A percentile compares a stretch with the other conserved stretches of the same genome.
These are phyloP conservation scores for Platichthys flesus DNA, from an alignment of 2,113 vertebrate genomes.

Conservation along the genomic window DNA sequence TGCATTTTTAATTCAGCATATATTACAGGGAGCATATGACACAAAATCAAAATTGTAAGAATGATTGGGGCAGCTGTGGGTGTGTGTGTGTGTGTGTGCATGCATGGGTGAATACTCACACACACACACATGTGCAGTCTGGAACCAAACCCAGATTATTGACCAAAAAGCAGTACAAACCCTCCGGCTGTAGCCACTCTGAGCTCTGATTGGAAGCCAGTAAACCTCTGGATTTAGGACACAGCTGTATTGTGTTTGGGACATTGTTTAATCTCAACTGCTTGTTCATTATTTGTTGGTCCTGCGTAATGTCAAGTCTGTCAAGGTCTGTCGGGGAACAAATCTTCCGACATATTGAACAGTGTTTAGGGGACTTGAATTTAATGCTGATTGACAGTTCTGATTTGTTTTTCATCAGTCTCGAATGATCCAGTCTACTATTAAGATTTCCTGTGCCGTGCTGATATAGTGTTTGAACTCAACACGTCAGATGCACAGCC, in stretches of 20 bases:
- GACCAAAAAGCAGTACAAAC: slow-evolving; percentile 47
- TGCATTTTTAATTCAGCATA: background rate
- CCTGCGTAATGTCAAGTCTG: slow-evolving; percentile 12
- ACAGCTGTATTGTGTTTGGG: slow-evolving; percentile 43
- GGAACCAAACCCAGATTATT: slow-evolving; percentile 28
- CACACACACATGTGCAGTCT: slow-evolving; percentile 1
- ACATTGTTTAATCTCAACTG: slow-evolving; percentile 29
- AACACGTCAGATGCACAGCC: background rate
- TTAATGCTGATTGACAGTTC: slow-evolving; percentile 32
- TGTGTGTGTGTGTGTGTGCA: background rate
- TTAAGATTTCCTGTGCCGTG: background rate
- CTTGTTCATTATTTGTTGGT: slow-evolving; percentile 34
- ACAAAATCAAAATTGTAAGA: background rate
- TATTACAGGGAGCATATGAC: background rate
- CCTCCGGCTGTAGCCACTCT: slow-evolving; percentile 34
- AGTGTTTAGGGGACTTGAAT: slow-evolving; percentile 9
- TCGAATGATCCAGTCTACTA: slow-evolving; percentile 5
- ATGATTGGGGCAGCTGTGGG: background rate
- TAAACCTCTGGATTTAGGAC: slow-evolving; percentile 65
- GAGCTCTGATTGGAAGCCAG: slow-evolving; percentile 41
- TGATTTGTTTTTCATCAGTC: slow-evolving; percentile 35
- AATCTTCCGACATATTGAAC: background rate
- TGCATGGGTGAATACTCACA: background rate
- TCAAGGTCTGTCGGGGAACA: slow-evolving; percentile 11
- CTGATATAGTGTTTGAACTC: slow-evolving; percentile 6